Conservation (phyloP, 2,797 vertebrate genomes). For the Astyanax mexicanus region DNA sequence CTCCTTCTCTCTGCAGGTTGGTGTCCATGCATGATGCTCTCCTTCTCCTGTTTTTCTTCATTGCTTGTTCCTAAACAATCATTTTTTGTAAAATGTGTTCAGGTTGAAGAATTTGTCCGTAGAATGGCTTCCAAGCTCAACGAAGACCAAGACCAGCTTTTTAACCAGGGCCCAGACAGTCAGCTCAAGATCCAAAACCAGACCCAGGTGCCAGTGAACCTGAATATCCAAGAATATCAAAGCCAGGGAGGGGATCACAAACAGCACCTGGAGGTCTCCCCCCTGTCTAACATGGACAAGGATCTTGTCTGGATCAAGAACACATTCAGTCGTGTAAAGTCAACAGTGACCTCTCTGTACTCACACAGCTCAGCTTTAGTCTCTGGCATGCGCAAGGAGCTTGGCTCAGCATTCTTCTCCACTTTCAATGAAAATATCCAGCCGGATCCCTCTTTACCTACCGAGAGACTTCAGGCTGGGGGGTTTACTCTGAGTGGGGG, state of each 20-base stretch:
- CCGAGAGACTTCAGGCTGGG: conserved; percentile 61
- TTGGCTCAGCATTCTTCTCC: conserved; percentile 76
- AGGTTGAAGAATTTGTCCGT: conserved; percentile 83
- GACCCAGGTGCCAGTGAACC: conserved; percentile 10
- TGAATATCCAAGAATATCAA: conserved; percentile 37
- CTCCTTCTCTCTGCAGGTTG: conserved; percentile 79
- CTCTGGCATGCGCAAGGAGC: conserved; percentile 76
- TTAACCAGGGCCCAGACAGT: conserved; percentile 41
- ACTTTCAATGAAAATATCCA: conserved; percentile 66
- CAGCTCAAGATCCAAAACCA: conserved; percentile 21
- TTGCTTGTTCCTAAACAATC: neutral
- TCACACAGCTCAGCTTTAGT: conserved; percentile 75
- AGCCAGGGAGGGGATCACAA: conserved; percentile 38
- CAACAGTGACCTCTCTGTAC: conserved; percentile 73
- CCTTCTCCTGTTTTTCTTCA: no score
- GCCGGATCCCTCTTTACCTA: conserved; percentile 55
- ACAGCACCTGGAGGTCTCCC: neutral
- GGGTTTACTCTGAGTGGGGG: conserved; percentile 67
- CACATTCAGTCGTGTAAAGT: conserved; percentile 73
- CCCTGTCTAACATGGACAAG: conserved; percentile 54
- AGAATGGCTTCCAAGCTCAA: conserved; percentile 77
- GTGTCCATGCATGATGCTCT: neutral
- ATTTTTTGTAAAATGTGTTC: conserved; percentile 6
- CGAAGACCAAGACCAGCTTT: conserved; percentile 52
- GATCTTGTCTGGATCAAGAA: conserved; percentile 76